Evolutionary conservation across 92 coral and sea anemone species (phyloP), one percentile per base, ranked within the genome.

Genomic region (Paragorgia papillata): DNA sequence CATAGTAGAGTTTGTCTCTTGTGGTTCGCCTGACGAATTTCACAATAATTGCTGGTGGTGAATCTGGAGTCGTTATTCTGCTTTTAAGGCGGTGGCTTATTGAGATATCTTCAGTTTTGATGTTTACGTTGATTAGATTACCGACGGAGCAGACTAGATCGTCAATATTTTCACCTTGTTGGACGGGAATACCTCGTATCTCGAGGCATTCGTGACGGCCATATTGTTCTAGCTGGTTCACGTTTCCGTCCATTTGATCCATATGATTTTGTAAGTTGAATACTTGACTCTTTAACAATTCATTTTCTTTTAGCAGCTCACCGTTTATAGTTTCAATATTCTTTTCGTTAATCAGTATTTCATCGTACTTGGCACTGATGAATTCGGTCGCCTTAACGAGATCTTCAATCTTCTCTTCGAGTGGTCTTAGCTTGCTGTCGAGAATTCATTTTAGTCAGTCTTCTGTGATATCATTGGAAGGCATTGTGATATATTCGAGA

Each of bases 391-490:
- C 18, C 46, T 65, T 65, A 26, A 32, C 73, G 9, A 65, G 53
- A 6, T 30, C 51, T 30, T 65, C n/a, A n/a, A n/a, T n/a, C n/a
- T n/a, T n/a, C n/a, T n/a, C n/a, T n/a, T n/a, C n/a, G n/a, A n/a
- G n/a, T n/a, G n/a, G n/a, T n/a, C n/a, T n/a, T n/a, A n/a, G n/a
- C n/a, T n/a, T n/a, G n/a, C n/a, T n/a, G n/a, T 65, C 50, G 26
- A 65, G 73, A 65, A 65, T 39, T 25, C 46, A 27, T 34, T 29
- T 25, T 27, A 62, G 21, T 17, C 41, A 65, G 19, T 65, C 49
- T 65, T 65, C 73, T 65, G 73, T 65, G 22, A 65, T 62, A 62
- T 83, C n/a, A n/a, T n/a, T n/a, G n/a, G n/a, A n/a, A n/a, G n/a
- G n/a, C n/a, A n/a, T n/a, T n/a, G n/a, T n/a, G n/a, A n/a, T n/a